phyloP scores from a whole-genome alignment of 1,140 invertebrate genomes.

The Papilio xuthus region DNA sequence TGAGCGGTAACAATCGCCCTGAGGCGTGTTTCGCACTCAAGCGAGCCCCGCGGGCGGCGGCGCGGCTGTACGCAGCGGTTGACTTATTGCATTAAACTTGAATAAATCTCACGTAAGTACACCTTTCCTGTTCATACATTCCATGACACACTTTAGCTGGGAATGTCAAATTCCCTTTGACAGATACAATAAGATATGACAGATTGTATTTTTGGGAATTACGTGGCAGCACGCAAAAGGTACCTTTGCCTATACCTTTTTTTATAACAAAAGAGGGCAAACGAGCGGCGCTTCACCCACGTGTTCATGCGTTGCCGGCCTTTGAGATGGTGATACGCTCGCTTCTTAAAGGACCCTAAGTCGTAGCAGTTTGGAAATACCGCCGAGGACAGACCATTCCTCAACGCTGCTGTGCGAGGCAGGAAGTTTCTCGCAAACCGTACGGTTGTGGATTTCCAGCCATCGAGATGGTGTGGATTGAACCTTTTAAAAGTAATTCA shows the following conservation, averaged over 20 bases:
- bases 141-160: background rate
- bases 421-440: no score
- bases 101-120: background rate
- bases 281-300: no score
- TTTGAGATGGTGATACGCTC: no score
- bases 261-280: no score
- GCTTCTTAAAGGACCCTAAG: no score
- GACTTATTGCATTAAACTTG: slow-evolving; percentile 23
- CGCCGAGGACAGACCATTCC: no score
- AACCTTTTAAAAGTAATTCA: no score
- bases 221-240: background rate
- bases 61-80: background rate
- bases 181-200: background rate
- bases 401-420: no score
- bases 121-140: background rate
- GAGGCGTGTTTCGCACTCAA: slow-evolving; percentile 14
- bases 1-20: background rate
- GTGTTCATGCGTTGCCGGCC: no score
- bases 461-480: no score
- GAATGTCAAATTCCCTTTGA: background rate
- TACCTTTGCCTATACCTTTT: background rate
- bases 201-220: background rate
- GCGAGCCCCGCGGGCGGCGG: background rate
- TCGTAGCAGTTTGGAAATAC: no score
- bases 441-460: no score